Conservation (phyloP, 37 sponge, comb jelly and placozoan genomes). For the Bolinopsis microptera region DNA sequence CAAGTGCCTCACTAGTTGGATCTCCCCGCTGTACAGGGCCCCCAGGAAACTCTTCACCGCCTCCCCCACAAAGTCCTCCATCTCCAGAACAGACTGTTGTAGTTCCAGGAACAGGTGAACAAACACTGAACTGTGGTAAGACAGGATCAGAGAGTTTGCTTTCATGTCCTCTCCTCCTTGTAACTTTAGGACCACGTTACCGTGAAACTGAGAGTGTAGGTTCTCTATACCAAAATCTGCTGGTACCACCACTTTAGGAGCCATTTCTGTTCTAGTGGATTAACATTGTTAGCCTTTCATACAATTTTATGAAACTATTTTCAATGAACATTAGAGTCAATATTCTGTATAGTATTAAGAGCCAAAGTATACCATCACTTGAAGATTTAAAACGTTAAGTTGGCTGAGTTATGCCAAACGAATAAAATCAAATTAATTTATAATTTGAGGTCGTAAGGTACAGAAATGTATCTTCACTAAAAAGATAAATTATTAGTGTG, state of each 20-base stretch:
- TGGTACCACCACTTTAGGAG: not conserved
- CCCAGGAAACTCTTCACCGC: not conserved
- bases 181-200: not conserved
- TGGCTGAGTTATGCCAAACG: no score
- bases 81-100: not conserved
- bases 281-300: no score
- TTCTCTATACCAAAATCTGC: not conserved
- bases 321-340: no score
- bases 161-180: not conserved
- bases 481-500: no score
- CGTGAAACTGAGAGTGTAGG: slow-evolving; percentile 5
- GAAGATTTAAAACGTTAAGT: no score
- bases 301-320: no score
- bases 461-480: no score
- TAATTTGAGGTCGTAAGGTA: no score
- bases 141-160: slow-evolving; percentile 40
- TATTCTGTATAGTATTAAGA: no score
- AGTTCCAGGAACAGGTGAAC: not conserved
- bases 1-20: not conserved
- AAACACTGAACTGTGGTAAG: slow-evolving; percentile 22
- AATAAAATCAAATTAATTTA: no score
- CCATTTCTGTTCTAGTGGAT: no score
- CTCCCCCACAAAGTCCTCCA: not conserved
- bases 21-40: not conserved
- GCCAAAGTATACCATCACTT: no score